A percentile compares a stretch with the other conserved stretches of the same genome.
phyloP scores from a whole-genome alignment of 1,140 invertebrate genomes.

The Hycleus phaleratus region DNA sequence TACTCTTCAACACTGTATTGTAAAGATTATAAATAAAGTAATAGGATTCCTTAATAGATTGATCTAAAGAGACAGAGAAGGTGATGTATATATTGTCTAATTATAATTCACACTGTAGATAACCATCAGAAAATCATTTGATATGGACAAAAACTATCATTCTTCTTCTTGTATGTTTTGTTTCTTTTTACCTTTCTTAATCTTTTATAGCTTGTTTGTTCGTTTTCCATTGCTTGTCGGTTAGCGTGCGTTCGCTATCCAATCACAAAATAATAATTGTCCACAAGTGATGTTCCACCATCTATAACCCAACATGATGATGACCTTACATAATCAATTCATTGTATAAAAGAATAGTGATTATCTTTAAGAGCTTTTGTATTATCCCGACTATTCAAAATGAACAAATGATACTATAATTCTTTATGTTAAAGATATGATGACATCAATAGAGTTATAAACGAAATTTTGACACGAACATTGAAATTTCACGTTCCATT shows the following conservation, averaged over 20 bases:
- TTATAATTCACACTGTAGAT: slow-evolving; percentile 10
- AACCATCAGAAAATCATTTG: slow-evolving; percentile 5
- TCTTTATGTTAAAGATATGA: background rate
- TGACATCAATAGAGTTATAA: slow-evolving; percentile 10
- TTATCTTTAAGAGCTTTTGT: slow-evolving; percentile 17
- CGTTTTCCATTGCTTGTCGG: too few relatives aligned
- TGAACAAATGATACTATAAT: slow-evolving; percentile 8
- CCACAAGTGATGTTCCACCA: background rate
- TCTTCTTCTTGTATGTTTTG: too few relatives aligned
- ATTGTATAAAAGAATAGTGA: slow-evolving; percentile 27
- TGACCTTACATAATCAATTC: slow-evolving; percentile 25
- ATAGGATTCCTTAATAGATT: too few relatives aligned
- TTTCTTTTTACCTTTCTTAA: too few relatives aligned
- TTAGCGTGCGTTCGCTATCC: background rate
- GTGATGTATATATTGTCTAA: slow-evolving; percentile 13
- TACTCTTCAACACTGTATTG: too few relatives aligned
- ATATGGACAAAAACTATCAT: slow-evolving; percentile 7
- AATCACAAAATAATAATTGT: too few relatives aligned
- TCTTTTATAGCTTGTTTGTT: too few relatives aligned
- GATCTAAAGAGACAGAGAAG: background rate
- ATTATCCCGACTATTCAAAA: slow-evolving; percentile 11
- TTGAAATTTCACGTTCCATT: background rate
- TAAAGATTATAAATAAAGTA: too few relatives aligned
- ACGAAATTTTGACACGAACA: slow-evolving; percentile 1
- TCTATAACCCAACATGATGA: background rate